Conservation (phyloP, 2,113 vertebrate species). For the Mus musculus region GRCm39 chr11:113588501-113589000, state of each 20-base stretch:
- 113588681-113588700: background rate
- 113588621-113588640: background rate
- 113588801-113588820: too few relatives aligned
- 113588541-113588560: too few relatives aligned
- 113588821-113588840: background rate
- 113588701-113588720: background rate
- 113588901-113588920: background rate
- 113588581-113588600: background rate
- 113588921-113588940: background rate
- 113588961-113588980: background rate
- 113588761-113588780: background rate
- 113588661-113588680: background rate
- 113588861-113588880: background rate
- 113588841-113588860: background rate
- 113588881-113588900: background rate
- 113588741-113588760: background rate
- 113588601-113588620: background rate
- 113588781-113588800: background rate
- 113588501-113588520: accelerated
- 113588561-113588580: background rate
- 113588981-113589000: background rate
- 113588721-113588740: background rate
- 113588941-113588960: background rate
- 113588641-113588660: background rate
- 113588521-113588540: background rate